These are phyloP conservation scores for Coronaproctus castanopsis DNA, from an alignment of 2,888 invertebrate genomes.

Conservation along the genomic window DNA sequence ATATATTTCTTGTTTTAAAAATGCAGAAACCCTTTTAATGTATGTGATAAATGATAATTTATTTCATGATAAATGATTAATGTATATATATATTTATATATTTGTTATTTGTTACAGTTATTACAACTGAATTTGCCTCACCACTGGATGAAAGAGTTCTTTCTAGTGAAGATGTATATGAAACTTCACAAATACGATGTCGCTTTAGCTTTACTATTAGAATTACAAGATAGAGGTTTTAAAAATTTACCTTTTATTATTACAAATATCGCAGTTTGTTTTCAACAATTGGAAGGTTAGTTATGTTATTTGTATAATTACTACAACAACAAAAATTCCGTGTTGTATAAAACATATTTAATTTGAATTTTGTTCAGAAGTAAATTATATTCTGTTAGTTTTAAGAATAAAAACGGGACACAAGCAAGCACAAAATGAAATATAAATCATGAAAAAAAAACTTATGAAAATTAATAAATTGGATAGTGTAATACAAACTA, in stretches of 20 bases:
- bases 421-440: no score
- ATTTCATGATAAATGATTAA: no score
- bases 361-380: no score
- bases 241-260: constrained; percentile 69
- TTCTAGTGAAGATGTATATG: constrained; percentile 70
- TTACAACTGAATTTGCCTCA: constrained; percentile 38
- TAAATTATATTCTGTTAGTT: no score
- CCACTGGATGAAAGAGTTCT: constrained; percentile 90
- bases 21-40: no score
- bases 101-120: constrained; percentile 24
- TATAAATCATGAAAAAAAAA: no score
- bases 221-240: constrained; percentile 57
- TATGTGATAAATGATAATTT: no score
- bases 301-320: neutral
- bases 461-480: no score
- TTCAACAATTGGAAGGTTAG: constrained; percentile 73
- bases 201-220: constrained; percentile 61
- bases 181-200: constrained; percentile 79
- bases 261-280: constrained; percentile 78
- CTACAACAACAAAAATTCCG: constrained; percentile 1
- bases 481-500: no score
- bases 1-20: no score
- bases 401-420: no score
- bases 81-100: neutral
- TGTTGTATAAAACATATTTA: no score